phyloP scores from a whole-genome alignment of 92 coral and sea anemone genomes.

The Porites evermanni region DNA sequence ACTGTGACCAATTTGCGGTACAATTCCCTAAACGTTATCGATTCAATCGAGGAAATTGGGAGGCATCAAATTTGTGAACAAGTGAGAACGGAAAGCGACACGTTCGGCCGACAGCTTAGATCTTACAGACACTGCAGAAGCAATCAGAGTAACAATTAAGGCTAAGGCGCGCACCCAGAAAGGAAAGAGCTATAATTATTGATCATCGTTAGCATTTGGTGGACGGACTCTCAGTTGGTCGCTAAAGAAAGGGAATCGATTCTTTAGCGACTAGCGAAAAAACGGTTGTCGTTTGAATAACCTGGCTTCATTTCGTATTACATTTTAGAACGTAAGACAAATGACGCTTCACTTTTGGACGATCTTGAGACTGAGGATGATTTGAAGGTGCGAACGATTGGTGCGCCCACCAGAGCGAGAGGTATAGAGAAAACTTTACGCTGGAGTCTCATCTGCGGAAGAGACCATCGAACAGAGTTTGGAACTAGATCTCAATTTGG shows the following conservation, averaged over 20 bases:
- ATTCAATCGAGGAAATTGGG: not conserved
- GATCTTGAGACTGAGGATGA: constrained; percentile 5
- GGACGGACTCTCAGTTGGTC: not conserved
- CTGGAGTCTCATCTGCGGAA: not conserved
- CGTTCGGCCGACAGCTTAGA: not conserved
- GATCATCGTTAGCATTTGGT: not conserved
- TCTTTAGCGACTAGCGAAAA: not conserved
- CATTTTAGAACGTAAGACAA: not conserved
- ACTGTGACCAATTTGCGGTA: not conserved
- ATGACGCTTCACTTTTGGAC: not conserved
- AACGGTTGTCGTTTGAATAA: not conserved
- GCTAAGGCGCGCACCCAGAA: constrained; percentile 1
- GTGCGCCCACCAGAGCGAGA: not conserved
- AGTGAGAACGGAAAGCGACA: not conserved
- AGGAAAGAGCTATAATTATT: not conserved
- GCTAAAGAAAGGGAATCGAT: not conserved
- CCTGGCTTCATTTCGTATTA: not conserved
- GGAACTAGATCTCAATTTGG: constrained; percentile 1
- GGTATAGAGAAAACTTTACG: not conserved
- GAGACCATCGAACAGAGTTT: not conserved
- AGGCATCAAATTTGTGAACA: not conserved
- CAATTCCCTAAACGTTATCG: not conserved
- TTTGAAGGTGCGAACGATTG: not conserved
- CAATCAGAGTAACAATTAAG: not conserved
- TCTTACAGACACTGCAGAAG: not conserved